A percentile compares a stretch with the other conserved stretches of the same genome.
phyloP scores from a whole-genome alignment of 1,140 invertebrate species.

The Lysiphlebus fabarum region DNA sequence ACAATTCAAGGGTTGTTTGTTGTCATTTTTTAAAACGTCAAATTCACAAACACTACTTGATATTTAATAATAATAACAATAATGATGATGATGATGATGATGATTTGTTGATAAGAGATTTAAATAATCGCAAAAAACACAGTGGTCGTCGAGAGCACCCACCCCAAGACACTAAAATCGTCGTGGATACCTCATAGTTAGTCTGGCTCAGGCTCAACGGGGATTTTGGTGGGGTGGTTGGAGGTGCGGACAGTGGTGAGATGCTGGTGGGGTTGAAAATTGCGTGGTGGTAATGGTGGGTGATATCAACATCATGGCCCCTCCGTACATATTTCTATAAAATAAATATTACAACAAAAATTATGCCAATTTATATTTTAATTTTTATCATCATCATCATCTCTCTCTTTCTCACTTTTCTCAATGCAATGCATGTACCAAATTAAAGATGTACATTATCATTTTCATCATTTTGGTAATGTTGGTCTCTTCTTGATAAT shows the following conservation, averaged over 20 bases:
- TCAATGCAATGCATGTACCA: no score
- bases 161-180: slow-evolving; percentile 56
- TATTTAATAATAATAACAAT: no score
- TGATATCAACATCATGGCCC: slow-evolving; percentile 40
- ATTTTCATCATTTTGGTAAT: no score
- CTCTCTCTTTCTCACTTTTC: slow-evolving; percentile 6
- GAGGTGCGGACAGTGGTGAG: slow-evolving; percentile 55
- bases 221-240: slow-evolving; percentile 53
- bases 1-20: background rate
- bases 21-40: background rate
- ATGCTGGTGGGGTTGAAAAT: slow-evolving; percentile 57
- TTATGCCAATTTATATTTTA: slow-evolving; percentile 2
- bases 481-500: slow-evolving; percentile 12
- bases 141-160: slow-evolving; percentile 50
- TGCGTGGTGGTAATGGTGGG: slow-evolving; percentile 57
- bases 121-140: slow-evolving; percentile 25
- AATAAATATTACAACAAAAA: background rate
- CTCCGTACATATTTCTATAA: slow-evolving; percentile 27
- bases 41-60: no score
- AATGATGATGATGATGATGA: no score
- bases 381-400: background rate
- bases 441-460: no score
- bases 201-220: slow-evolving; percentile 44
- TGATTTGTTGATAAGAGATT: no score
- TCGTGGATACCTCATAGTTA: slow-evolving; percentile 53